Conservation (phyloP, 2,113 vertebrate genomes). For the Corythaeola cristata region DNA sequence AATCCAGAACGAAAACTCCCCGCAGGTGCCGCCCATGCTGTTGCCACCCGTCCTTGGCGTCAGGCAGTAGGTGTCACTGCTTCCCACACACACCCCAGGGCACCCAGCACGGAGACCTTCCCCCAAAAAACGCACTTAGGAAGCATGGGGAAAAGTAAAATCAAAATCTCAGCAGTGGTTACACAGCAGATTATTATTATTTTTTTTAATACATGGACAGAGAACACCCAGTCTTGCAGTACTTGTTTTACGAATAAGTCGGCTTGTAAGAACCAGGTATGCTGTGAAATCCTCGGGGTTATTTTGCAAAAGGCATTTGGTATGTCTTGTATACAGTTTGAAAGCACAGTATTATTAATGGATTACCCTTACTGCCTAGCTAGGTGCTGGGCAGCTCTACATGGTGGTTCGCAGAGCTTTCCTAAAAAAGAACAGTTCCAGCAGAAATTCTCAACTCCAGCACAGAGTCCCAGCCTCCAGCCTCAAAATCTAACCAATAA, state of each 20-base stretch:
- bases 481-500: not conserved
- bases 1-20: not conserved
- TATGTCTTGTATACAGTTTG: too few species aligned
- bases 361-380: not conserved
- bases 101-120: not conserved
- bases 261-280: not conserved
- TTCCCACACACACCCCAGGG: not conserved
- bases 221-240: not conserved
- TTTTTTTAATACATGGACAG: not conserved
- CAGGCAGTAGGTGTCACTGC: slow-evolving; percentile 41
- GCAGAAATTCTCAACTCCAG: not conserved
- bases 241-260: not conserved
- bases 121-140: not conserved
- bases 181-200: not conserved
- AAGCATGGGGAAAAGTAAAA: not conserved
- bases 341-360: not conserved
- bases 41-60: not conserved
- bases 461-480: not conserved
- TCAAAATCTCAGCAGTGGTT: not conserved
- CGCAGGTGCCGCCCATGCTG: not conserved
- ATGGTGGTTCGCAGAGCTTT: not conserved
- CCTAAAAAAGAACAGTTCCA: not conserved
- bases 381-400: not conserved
- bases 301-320: not conserved
- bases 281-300: not conserved